Evolutionary conservation across 2,888 invertebrate species (phyloP), one percentile per base, ranked within the genome.

Genomic region (Yponomeuta plumbellus): DNA sequence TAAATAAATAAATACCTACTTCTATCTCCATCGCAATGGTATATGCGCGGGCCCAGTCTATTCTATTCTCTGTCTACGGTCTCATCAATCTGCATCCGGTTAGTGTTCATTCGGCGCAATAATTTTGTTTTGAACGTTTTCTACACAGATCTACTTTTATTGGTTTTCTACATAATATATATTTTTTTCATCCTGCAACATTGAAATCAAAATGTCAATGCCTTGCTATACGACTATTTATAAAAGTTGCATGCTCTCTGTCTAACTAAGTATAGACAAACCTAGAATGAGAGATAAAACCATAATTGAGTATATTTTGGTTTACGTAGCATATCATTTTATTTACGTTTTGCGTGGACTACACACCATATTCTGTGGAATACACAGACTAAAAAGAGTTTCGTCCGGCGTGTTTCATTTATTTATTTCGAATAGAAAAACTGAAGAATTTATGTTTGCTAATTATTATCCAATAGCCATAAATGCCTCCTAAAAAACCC

Each of bases 401-500:
- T n/a, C 3, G 44, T 52, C 17, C 44, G 44, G 17, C 17, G 44
- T 17, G 44, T 44, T 11, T 6, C 13, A 52, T 52, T 52, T 52
- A 17, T 17, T 52, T 52, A 1, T 52, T 17, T 17, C 3, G 39
- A 39, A 39, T n/a, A 52, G 44, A 52, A 52, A 52, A 17, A 52
- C 17, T 52, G 44, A 52, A 52, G 44, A 8, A 52, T 17, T 17
- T 17, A 17, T 52, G 6, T 17, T 17, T 13, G 44, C 44, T 4
- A 52, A 17, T 17, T 13, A 17, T 52, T 52, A 52, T 17, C 17
- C 44, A 52, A 52, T 17, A 58, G 58, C 21, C 58, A n/a, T 21
- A 67, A 74, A 96, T 96, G 96, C 94, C 96, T 58, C 96, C 96
- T 0, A 96, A 96, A 86, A 96, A 95, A 77, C 93, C 90, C 74